Conservation (phyloP, 2,888 invertebrate genomes). For the Conchocele bisecta region DNA sequence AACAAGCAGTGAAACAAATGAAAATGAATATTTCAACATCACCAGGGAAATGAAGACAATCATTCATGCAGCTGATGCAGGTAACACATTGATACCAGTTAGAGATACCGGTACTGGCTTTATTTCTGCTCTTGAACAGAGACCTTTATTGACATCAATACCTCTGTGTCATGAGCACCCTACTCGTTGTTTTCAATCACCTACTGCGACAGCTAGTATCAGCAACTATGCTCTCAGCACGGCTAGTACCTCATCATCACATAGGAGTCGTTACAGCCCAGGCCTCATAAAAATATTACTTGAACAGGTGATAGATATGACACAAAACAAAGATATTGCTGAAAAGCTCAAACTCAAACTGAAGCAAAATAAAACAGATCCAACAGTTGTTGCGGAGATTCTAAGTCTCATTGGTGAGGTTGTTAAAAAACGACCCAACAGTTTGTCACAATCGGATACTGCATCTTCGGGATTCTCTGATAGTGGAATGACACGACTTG, state of each 20-base stretch:
- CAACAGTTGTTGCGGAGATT: not conserved
- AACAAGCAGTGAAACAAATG: too few relatives aligned
- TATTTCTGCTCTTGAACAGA: too few relatives aligned
- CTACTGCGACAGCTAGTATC: not conserved
- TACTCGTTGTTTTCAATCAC: too few relatives aligned
- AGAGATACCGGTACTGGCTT: too few relatives aligned
- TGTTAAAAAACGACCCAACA: not conserved
- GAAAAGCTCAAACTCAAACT: slow-evolving; percentile 12
- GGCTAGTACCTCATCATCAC: slow-evolving; percentile 4
- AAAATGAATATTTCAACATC: too few relatives aligned
- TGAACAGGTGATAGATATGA: slow-evolving; percentile 56
- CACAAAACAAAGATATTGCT: slow-evolving; percentile 12
- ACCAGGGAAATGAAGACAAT: too few relatives aligned
- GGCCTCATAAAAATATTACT: slow-evolving; percentile 68
- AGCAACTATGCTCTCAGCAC: not conserved
- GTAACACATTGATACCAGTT: too few relatives aligned
- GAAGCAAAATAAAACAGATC: slow-evolving; percentile 8
- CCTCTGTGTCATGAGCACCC: too few relatives aligned
- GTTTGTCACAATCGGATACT: not conserved
- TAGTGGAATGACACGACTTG: not conserved
- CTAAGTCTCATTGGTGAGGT: slow-evolving; percentile 22
- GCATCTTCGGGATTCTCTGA: not conserved
- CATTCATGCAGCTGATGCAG: too few relatives aligned
- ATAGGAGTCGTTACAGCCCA: slow-evolving; percentile 57
- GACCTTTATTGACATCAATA: too few relatives aligned